Base-by-base conservation (phyloP, 2,113 vertebrate genomes). In the Bos javanicus region DNA sequence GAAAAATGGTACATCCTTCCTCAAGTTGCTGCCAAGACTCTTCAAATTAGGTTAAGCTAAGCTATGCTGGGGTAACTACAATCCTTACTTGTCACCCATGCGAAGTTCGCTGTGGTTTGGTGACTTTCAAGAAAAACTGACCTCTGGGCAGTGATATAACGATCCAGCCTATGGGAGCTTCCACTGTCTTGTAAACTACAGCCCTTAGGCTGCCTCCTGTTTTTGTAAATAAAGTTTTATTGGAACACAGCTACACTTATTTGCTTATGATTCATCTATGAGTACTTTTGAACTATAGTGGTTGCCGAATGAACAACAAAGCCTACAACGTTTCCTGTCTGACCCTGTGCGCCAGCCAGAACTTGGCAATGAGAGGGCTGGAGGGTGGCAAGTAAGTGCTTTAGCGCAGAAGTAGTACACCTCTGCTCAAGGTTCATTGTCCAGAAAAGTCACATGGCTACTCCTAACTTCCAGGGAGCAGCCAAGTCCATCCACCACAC, bases 221-320 rank as follows among this genome's bases (percentile, higher is more conserved):
- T 81, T 91, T 90, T 83, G 71, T 89, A 39, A 94, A 93, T 83
- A 76, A 90, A 93, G 90, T 50, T 95, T 93, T 80, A 57, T 56
- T 56, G 46, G 52, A 67, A 57, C 87, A n/a, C 2, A 17, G 67
- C 14, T 36, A 8, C 3, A 2, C 28, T 14, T n/a, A 10, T n/a
- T 60, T 28, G 71, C 71, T 67, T 46, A 6, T 5, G 17, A 21
- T 3, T 48, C 4, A 2, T 7, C 46, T 33, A 0, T 9, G 56
- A 60, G 13, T 13, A 23, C 33, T 26, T 52, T 67, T 3, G 6
- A 15, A 33, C 52, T 30, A 11, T 2, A 21, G 57, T 2, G 1
- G n/a, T 4, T 67, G 48, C 39, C 0, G 10, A 4, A 19, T 4
- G 46, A n/a, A 46, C 71, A 60, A 19, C 86, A 33, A 82, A 78